Base-by-base conservation (phyloP, 1,140 invertebrate species). In the Bombus difficillimus region DNA sequence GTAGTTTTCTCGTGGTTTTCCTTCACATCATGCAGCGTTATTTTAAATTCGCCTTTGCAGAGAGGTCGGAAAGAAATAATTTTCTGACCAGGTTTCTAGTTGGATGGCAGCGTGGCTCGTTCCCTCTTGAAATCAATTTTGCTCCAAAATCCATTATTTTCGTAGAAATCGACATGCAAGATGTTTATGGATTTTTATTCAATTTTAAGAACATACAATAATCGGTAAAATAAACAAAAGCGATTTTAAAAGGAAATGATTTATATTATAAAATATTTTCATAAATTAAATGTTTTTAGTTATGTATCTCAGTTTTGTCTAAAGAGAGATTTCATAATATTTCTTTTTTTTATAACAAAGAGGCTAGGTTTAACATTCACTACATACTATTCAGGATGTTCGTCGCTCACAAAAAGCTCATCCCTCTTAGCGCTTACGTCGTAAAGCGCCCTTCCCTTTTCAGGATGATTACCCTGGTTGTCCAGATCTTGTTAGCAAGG, bases 21-120 rank as follows among this genome's bases (percentile, higher is more conserved):
- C 41, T 66, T 53, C 72, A 25, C 75, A 47, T 53, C 47, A 75
- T 32, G 57, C 53, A 15, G 59, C 59, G 47, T 82, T 82, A 83
- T 83, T 62, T 64, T 75, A 43, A 47, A 75, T 82, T 82, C 71
- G 34, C 71, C 15, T 47, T 82, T 22, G 18, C 34, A 9, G 68
- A 59, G 32, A 12, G 41, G 37, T 41, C 32, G 15, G 28, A 25
- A 10, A 34, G 53, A 62, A 75, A 83, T 25, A 32, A 34, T 41
- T 53, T 32, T 34, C 15, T 53, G 72, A 25, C 41, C 13, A 25
- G 18, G 22, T 66, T 34, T 28, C 12, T 25, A 0, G 18, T 25
- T 71, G 43, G 5, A 15, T 9, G n/a, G 22, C 18, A 53, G 47
- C 18, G 47, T 53, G 3, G 32, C 18, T 10, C 18, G 34, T 9